phyloP scores from a whole-genome alignment of 2,113 vertebrate genomes.

The Balaeniceps rex region DNA sequence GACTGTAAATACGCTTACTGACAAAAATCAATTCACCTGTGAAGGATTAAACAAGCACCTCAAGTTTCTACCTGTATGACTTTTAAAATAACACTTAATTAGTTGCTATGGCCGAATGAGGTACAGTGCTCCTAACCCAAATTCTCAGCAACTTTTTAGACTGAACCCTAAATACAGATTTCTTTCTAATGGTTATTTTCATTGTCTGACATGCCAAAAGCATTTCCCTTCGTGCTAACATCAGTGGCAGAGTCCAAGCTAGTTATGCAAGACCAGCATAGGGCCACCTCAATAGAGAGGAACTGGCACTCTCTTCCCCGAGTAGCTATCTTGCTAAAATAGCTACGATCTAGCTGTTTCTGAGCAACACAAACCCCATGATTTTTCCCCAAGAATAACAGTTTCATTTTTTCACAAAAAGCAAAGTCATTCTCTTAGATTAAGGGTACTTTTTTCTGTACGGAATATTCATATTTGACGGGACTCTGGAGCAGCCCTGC shows the following conservation, averaged over 20 bases:
- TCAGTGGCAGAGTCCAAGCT: neutral
- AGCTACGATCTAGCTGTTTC: neutral
- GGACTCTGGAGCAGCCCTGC: neutral
- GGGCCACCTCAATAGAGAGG: neutral
- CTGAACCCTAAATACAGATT: neutral
- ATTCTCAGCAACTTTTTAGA: neutral
- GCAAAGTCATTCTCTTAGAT: neutral
- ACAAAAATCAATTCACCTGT: neutral
- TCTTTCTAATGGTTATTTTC: no score
- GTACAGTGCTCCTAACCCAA: neutral
- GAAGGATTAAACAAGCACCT: neutral
- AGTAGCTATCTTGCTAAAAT: neutral
- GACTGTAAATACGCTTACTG: neutral
- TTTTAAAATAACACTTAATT: neutral
- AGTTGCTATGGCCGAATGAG: neutral
- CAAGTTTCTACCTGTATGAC: neutral
- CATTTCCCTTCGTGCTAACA: neutral
- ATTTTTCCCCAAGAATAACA: neutral
- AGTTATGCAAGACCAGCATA: neutral
- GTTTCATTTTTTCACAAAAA: neutral
- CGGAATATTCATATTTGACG: neutral
- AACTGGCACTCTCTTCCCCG: no score
- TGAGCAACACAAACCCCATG: neutral
- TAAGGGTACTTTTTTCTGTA: neutral
- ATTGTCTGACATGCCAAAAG: neutral